Conservation (phyloP, 2,888 invertebrate species). For the Agapetus fuscipes region DNA sequence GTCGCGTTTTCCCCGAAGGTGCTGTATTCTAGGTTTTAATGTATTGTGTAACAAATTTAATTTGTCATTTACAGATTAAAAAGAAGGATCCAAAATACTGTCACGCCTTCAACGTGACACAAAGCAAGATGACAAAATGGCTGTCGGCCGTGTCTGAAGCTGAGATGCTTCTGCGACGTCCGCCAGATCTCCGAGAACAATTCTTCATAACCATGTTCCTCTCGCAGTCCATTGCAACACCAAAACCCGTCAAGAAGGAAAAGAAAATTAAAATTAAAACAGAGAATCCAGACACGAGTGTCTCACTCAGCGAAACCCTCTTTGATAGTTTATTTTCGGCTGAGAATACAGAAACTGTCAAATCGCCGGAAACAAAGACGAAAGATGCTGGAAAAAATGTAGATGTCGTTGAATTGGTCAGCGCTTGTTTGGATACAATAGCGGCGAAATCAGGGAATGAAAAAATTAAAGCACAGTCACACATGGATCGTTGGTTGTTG, state of each 20-base stretch:
- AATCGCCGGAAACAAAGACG: background rate
- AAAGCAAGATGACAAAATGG: slow-evolving; percentile 53
- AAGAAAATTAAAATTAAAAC: slow-evolving; percentile 30
- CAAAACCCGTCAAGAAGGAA: slow-evolving; percentile 25
- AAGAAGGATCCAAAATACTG: slow-evolving; percentile 44
- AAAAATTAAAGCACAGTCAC: slow-evolving; percentile 40
- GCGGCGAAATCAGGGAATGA: slow-evolving; percentile 42
- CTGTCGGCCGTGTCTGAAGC: slow-evolving; percentile 67
- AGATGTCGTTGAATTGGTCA: slow-evolving; percentile 41
- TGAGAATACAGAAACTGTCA: slow-evolving; percentile 30
- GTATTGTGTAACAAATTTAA: too few relatives aligned
- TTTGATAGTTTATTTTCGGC: slow-evolving; percentile 41
- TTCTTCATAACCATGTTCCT: slow-evolving; percentile 28
- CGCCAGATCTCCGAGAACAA: slow-evolving; percentile 47
- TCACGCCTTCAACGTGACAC: slow-evolving; percentile 45
- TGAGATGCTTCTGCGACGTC: slow-evolving; percentile 48
- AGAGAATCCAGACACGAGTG: slow-evolving; percentile 27
- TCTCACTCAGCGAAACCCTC: slow-evolving; percentile 40
- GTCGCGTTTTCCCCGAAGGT: too few relatives aligned
- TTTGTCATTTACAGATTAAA: slow-evolving; percentile 43
- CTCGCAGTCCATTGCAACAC: slow-evolving; percentile 21
- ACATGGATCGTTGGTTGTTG: slow-evolving; percentile 44
- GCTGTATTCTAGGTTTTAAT: too few relatives aligned
- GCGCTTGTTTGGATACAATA: slow-evolving; percentile 42
- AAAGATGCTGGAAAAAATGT: slow-evolving; percentile 32